Evolutionary conservation across 2,113 vertebrate species (phyloP).

Genomic region (Ochotona princeps): DNA sequence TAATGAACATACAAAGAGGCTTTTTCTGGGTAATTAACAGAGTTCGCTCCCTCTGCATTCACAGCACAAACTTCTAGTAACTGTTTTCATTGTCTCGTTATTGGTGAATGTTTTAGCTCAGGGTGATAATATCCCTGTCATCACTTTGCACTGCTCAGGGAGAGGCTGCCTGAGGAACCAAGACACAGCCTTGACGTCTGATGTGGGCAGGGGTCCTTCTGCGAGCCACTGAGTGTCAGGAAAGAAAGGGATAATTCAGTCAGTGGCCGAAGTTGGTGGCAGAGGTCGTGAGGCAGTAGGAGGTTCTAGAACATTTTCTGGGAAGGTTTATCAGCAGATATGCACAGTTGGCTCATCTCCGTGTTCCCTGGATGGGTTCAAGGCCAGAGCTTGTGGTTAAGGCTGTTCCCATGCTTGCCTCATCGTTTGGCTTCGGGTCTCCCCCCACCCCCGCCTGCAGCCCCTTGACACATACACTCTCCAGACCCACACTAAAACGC

Average conservation of each 20-base stretch:
- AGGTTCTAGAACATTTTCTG: constrained; percentile 70
- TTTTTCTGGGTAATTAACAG: constrained; percentile 34
- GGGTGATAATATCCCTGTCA: constrained; percentile 50
- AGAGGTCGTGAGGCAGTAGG: constrained; percentile 51
- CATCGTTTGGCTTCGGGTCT: constrained; percentile 80
- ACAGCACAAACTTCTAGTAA: not conserved
- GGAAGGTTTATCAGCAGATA: constrained; percentile 60
- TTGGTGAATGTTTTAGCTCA: constrained; percentile 62
- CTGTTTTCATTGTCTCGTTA: not conserved
- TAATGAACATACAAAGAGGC: constrained; percentile 16
- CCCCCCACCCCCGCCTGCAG: constrained; percentile 68
- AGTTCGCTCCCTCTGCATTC: not conserved
- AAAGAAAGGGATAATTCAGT: constrained; percentile 32
- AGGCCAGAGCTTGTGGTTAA: constrained; percentile 77
- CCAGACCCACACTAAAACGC: constrained; percentile 82
- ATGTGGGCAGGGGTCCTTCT: not conserved
- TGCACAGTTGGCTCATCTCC: constrained; percentile 58
- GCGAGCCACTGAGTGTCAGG: not conserved
- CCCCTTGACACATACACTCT: constrained; percentile 88
- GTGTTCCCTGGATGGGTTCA: constrained; percentile 79
- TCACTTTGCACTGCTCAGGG: not conserved
- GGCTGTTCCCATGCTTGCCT: constrained; percentile 83
- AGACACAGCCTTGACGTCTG: not conserved
- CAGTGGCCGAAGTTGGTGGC: not conserved
- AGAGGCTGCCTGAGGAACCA: not conserved